Evolutionary conservation across 2,113 vertebrate species (phyloP), one percentile per base, ranked within the genome.

Genomic region (Sapajus apella): DNA sequence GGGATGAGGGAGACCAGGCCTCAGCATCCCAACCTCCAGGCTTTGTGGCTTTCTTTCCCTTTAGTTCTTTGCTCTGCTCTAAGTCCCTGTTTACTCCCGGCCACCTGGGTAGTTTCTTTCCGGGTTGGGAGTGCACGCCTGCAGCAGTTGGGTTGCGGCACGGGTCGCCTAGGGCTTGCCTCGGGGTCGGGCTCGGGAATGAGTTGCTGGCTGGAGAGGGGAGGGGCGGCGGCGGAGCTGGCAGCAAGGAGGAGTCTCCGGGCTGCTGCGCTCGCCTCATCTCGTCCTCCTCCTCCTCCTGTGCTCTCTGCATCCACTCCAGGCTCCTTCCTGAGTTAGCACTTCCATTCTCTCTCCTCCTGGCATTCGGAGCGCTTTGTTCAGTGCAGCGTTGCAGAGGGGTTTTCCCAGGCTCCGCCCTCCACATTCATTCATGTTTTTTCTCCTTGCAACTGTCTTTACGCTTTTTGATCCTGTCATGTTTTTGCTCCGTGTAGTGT

Each of bases 361-460:
- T 97, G 98, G 98, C 98, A 94, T 87, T 97, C 90, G 96, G 97
- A 97, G 98, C 97, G 98, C 98, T 98, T 98, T 98, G 98, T 98
- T 98, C 98, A 97, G 98, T 95, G 98, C 98, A 97, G 98, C 98
- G 99, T 98, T 99, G 99, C 99, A 97, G 99, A 99, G 99, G 99
- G 99, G 99, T 99, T 99, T 99, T 99, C 99, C 99, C 99, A 99
- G 99, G 98, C 99, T 99, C 99, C 99, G 98, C 99, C 99, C 99
- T 98, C 98, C 98, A 98, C 98, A 98, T 99, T 99, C 99, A 99
- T 99, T 98, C 98, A 98, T 98, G 97, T 91, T 98, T 98, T 98
- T 98, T 75, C 96, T 94, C 95, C 96, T 97, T 97, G 96, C 90
- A 85, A 97, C 97, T 96, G 97, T 94, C 94, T 97, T 96, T 97